Base-by-base conservation (phyloP, 2,888 invertebrate genomes). In the Aleiodes testaceus region DNA sequence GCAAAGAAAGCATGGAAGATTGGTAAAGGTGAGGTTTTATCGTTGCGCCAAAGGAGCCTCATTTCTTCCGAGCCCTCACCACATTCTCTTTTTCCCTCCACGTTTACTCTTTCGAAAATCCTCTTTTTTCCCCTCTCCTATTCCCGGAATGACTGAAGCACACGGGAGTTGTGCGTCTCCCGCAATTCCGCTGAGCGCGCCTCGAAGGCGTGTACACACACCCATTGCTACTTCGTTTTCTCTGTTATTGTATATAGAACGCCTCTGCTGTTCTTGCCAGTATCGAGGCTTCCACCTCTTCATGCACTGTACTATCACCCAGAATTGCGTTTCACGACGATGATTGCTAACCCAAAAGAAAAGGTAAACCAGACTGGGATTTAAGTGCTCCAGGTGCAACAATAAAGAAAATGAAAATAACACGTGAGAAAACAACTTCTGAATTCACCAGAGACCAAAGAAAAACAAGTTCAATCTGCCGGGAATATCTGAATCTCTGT, bases 331-430 rank as follows among this genome's bases (percentile, higher is more conserved):
- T 59, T 36, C 59, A 30, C 65, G 14, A 36, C 14, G 47, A n/a
- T 68, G 59, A 68, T 68, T 68, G 68, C 61, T 30, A 50, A 50
- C 50, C 36, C 59, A 18, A 59, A 59, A 59, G 36, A 59, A 42
- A 36, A 59, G 59, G 42, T 59, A 36, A 59, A 59, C 59, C 59
- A 59, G 59, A 59, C 59, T 18, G 36, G n/a, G 59, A 59, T 59
- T 59, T 59, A 36, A 59, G 59, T 42, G 14, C 59, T 36, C 59
- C 59, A 59, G 36, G 59, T 59, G 16, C 59, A 59, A 12, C 42
- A 36, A 18, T 59, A 59, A 59, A 55, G 42, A 36, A 59, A 42
- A 30, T 42, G 16, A 36, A 59, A 59, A 55, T 30, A 55, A 36
- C 42, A 59, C 42, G 59, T 59, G 59, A 59, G 59, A 42, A 36